Conservation (phyloP, 2,113 vertebrate genomes). For the Trichechus manatus region DNA sequence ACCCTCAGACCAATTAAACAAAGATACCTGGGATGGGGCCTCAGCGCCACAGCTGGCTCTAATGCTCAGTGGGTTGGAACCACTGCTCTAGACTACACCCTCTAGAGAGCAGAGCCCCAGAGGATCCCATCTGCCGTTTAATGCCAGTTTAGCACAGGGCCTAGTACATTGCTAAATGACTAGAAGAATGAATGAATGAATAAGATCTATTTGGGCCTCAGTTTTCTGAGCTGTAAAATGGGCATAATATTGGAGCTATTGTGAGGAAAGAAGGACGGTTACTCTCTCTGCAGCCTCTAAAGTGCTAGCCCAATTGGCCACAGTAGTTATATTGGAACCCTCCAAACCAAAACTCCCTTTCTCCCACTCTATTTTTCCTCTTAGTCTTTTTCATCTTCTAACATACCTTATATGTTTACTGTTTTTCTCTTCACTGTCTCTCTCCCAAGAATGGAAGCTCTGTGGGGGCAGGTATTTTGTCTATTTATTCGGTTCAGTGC, state of each 20-base stretch:
- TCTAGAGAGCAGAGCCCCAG: fast-evolving
- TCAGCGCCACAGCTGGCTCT: no score
- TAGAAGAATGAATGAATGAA: background rate
- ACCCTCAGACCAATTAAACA: background rate
- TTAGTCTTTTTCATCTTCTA: background rate
- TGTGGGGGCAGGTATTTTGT: background rate
- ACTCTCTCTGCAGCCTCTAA: background rate
- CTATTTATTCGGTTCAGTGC: background rate
- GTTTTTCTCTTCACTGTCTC: background rate
- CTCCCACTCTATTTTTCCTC: background rate
- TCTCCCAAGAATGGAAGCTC: background rate
- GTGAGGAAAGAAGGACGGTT: background rate
- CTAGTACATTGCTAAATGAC: background rate
- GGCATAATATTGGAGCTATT: background rate
- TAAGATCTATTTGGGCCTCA: background rate
- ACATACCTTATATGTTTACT: background rate
- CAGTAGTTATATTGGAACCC: background rate
- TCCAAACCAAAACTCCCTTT: background rate
- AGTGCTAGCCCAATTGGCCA: background rate
- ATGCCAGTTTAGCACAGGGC: background rate
- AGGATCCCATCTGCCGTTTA: background rate
- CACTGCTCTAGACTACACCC: background rate
- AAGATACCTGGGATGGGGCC: background rate
- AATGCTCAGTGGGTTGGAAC: no score
- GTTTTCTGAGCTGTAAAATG: slow-evolving; percentile 19